Evolutionary conservation across 30 jellyfish, hydroid and myxozoan genomes (phyloP), one percentile per base, ranked within the genome.

Genomic region (Aurelia sp.): DNA sequence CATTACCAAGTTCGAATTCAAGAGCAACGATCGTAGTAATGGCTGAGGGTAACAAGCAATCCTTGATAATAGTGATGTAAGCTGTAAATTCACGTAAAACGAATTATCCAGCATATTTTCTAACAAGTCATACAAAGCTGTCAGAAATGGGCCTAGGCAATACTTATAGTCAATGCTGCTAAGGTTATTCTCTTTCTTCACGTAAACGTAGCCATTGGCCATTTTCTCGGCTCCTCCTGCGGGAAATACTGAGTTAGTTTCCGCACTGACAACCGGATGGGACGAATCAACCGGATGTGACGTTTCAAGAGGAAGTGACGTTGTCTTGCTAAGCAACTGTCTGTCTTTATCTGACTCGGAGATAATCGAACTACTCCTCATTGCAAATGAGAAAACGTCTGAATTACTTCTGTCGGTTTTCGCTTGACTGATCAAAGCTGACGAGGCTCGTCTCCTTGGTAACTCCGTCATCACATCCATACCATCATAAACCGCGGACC

Each of bases 1-100:
- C 79, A 89, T 81, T 15, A 94, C 97, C 84, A 94, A 64, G 62
- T 89, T 94, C 20, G 99, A 84, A 68, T 89, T 94, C 64, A 94
- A 89, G 79, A 94, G 89, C 68, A 94, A 79, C 0, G 99, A 94
- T 4, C 99, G 96, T 48, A 94, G 63, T 19, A 94, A 71, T 3
- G 99, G 99, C 86, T 94, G 99, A 17, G 99, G 99, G 72, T 94
- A 94, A 62, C 99, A 89, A 13, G 99, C 99, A 23, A 94, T 79
- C 70, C 99, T 59, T 58, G 99, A 78, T 5, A 94, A 76, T 33
- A 94, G 85, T 44, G 96, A 76, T 19, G 99, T 94, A 77, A 94
- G 76, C 31, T 68, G 89, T 58, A 94, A 72, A 69, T 94, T 94
- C 41, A 94, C 84, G 82, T 94, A 94, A 64, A 84, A 48, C 30